phyloP scores from a whole-genome alignment of 2,888 invertebrate genomes.

The Didymodactylos carnosus region DNA sequence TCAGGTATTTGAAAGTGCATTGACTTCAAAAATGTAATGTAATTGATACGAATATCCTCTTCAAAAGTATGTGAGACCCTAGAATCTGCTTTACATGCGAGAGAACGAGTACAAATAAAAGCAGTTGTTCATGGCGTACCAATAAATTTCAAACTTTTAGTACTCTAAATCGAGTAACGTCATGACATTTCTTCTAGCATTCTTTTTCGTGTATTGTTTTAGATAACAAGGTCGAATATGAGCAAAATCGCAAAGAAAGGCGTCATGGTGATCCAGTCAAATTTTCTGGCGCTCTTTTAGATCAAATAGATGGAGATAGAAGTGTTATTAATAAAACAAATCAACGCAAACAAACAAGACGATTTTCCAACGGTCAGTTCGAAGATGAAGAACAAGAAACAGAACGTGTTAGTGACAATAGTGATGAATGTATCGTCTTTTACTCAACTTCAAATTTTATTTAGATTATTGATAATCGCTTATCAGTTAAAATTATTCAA shows the following conservation, averaged over 20 bases:
- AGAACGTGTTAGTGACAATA: background rate
- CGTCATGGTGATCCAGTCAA: background rate
- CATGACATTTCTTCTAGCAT: no score
- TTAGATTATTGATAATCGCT: constrained; percentile 58
- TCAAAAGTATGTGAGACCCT: no score
- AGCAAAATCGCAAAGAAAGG: background rate
- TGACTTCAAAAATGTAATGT: no score
- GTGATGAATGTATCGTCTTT: background rate
- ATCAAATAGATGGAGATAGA: background rate
- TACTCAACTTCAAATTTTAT: constrained; percentile 15
- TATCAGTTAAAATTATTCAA: constrained; percentile 62
- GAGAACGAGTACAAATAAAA: no score
- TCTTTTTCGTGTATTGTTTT: no score
- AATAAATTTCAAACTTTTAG: no score
- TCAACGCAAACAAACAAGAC: background rate
- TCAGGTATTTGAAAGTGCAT: no score
- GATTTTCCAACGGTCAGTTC: background rate
- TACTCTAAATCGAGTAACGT: no score
- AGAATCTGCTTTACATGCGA: no score
- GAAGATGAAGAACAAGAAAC: background rate
- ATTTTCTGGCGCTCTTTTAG: background rate
- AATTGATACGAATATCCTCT: no score
- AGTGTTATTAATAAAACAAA: background rate
- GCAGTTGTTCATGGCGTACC: no score
- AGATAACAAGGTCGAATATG: no score